phyloP scores from a whole-genome alignment of 2,888 invertebrate genomes.

The Hirtodrosophila histrioides region DNA sequence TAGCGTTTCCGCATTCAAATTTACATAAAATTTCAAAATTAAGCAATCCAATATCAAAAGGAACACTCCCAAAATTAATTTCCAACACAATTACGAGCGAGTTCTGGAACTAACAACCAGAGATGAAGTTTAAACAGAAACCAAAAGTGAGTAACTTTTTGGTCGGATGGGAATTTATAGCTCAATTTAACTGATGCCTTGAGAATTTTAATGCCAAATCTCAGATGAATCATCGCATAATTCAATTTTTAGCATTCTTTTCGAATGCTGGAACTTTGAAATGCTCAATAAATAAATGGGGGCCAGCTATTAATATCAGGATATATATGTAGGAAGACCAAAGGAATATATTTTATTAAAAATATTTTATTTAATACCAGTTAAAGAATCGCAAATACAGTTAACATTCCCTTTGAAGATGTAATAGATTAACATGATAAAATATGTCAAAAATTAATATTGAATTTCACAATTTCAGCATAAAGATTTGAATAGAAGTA shows the following conservation, averaged over 20 bases:
- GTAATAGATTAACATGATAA: no score
- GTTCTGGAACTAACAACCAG: constrained; percentile 10
- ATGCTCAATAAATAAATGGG: neutral
- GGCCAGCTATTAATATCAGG: no score
- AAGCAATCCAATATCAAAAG: constrained; percentile 16
- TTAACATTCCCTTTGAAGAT: no score
- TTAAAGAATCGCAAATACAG: no score
- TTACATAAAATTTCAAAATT: constrained; percentile 61
- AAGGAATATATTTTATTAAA: no score
- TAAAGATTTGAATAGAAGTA: no score
- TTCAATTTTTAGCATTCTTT: constrained; percentile 30
- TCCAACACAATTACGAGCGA: constrained; percentile 27
- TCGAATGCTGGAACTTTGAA: neutral
- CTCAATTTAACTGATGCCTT: constrained; percentile 21
- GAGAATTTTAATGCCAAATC: constrained; percentile 40
- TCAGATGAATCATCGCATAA: constrained; percentile 41
- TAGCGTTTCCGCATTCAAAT: constrained; percentile 65
- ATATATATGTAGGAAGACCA: neutral
- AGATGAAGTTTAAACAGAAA: constrained; percentile 10
- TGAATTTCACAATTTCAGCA: no score
- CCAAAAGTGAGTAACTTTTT: constrained; percentile 35
- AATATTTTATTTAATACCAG: no score
- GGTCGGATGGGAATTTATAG: constrained; percentile 33
- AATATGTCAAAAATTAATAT: no score
- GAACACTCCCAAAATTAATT: constrained; percentile 31